Base-by-base conservation (phyloP, 1,140 invertebrate species). In the Aleiodes sp. region DNA sequence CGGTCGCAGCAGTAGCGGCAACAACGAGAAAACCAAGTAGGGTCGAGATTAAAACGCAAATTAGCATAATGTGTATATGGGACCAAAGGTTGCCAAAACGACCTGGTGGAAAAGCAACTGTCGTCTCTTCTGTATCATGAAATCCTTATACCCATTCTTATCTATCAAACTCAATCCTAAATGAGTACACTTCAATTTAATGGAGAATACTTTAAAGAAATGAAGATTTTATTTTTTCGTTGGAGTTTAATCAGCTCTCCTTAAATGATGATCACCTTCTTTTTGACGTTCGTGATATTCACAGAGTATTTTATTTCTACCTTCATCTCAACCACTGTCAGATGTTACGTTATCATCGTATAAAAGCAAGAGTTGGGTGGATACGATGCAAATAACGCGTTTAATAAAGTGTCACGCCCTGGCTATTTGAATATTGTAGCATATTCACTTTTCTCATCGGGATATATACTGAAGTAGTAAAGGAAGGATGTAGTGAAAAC, bases 391-490 rank as follows among this genome's bases (percentile, higher is more conserved):
- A 82, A 77, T 79, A 77, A 78, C 76, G 74, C 77, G 76, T 84
- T 83, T 84, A 83, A 84, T 84, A 84, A 84, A 84, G 82, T 81
- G 81, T 82, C 80, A 76, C 76, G 31, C 75, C 66, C 65, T 60
- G 70, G 70, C 74, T 76, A 83, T 85, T 84, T 82, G 81, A 84
- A 85, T 84, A 84, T 77, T 76, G 78, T 78, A 78, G 81, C 83
- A 82, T 85, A 84, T 85, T 84, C 83, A 83, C 80, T 85, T 84
- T 83, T 75, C 79, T 82, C 80, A 78, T 80, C 74, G 76, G 61
- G 66, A 68, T 67, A 70, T 66, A 73, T 68, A 33, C 4, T n/a
- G 19, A 6, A 52, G 21, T 16, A 73, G 52, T 62, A 60, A 43
- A 9, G 52, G 26, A 14, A 61, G 14, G n/a, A 41, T 10, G 35